Evolutionary conservation across 30 jellyfish, hydroid and myxozoan species (phyloP), one percentile per base, ranked within the genome.

Genomic region (Aurelia sp.): DNA sequence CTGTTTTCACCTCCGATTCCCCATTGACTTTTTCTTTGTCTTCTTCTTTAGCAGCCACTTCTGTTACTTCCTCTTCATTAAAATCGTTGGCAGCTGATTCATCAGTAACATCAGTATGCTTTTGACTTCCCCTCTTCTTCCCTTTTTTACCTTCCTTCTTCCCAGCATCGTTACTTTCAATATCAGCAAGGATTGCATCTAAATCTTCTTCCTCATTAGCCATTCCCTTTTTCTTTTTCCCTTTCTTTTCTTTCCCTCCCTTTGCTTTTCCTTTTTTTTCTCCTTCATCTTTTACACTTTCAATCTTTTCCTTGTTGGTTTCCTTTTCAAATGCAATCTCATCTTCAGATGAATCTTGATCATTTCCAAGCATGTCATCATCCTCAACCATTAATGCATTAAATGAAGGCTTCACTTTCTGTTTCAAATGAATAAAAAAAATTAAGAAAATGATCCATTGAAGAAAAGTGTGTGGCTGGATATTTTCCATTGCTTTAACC

Each of bases 331-430:
- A 11, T 57, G 67, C 51, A 44, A 44, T 44, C 16, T 66, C 84
- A 4, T 77, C 83, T 7, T 78, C 88, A 19, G 89, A 61, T 16
- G 93, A 62, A 74, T 71, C 66, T 18, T 62, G 74, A 62, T 75
- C 86, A 73, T 63, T 83, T 48, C 74, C 92, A 53, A 71, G 68
- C 66, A 71, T 84, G 13, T 48, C 76, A 74, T 78, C 91, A 57
- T 92, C 98, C 9, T 86, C 98, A 62, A 92, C 18, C 96, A 92
- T 79, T 81, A 92, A 78, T 22, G 96, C 97, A 60, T 84, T 53
- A 79, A 92, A 92, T 74, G 96, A 87, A 19, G 96, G 83, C 59
- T 87, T 92, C 15, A 23, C 86, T 5, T 48, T 60, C 66, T 74
- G 52, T 20, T 31, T n/a, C 76, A 63, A 53, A 48, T 33, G 15